A percentile compares a stretch with the other conserved stretches of the same genome.
Evolutionary conservation across 2,797 vertebrate species (phyloP).

Genomic region (Myotis planiceps): DNA sequence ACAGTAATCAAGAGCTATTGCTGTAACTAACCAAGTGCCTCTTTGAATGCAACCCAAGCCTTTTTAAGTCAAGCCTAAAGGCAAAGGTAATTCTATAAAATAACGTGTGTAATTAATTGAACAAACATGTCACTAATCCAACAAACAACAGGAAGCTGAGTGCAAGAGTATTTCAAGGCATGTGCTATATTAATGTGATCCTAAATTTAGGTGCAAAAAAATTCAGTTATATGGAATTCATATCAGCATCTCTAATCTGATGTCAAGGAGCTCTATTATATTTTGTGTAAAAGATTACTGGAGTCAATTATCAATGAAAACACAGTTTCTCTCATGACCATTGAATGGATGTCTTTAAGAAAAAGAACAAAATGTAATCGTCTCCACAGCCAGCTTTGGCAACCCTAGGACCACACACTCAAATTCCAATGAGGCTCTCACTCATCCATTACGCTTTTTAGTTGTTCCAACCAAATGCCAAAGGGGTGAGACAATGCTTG

Average conservation of each 20-base stretch:
- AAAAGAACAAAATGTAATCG: slow-evolving; percentile 38
- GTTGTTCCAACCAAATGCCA: background rate
- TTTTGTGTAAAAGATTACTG: slow-evolving; percentile 20
- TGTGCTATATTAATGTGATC: background rate
- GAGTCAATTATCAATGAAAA: slow-evolving; percentile 46
- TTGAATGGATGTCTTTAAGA: background rate
- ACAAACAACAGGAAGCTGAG: background rate
- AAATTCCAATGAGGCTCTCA: background rate
- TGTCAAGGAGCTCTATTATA: background rate
- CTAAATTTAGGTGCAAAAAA: background rate
- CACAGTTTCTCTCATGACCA: background rate
- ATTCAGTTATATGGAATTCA: background rate
- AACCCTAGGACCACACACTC: background rate
- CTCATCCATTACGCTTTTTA: background rate
- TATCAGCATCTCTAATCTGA: background rate
- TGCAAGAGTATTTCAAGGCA: background rate
- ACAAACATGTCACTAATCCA: background rate
- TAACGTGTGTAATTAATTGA: background rate
- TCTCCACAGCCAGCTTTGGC: background rate
- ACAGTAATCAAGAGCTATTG: background rate
- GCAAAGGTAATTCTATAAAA: slow-evolving; percentile 15
- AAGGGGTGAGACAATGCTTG: background rate
- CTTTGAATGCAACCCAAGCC: background rate
- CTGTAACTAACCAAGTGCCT: background rate
- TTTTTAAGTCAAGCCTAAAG: background rate